A percentile compares a stretch with the other conserved stretches of the same genome.
Conservation (phyloP, 2,797 vertebrate species). For the Emys orbicularis region DNA sequence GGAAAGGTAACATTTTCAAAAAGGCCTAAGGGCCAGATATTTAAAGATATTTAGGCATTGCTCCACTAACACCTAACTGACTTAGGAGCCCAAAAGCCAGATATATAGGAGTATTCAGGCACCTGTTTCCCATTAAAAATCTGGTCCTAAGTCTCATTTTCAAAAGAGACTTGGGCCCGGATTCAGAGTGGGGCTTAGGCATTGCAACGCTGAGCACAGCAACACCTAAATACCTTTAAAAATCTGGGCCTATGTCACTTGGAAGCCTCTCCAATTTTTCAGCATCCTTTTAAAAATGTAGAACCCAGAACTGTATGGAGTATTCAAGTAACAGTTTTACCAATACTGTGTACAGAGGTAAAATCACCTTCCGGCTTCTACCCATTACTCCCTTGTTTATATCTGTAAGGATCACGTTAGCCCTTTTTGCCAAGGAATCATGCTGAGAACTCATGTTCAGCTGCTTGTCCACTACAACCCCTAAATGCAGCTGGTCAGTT, state of each 20-base stretch:
- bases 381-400: not conserved
- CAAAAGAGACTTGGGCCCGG: not conserved
- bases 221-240: not conserved
- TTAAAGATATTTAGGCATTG: not conserved
- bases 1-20: not conserved
- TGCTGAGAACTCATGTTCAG: not conserved
- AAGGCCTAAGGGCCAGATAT: not conserved
- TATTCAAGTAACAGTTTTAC: not conserved
- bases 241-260: not conserved
- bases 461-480: not conserved
- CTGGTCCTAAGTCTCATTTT: not conserved
- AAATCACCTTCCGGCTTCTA: not conserved
- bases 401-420: not conserved
- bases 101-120: not conserved
- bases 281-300: not conserved
- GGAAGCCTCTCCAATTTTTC: not conserved
- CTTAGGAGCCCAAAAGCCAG: not conserved
- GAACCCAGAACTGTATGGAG: not conserved
- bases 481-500: not conserved
- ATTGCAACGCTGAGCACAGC: not conserved
- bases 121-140: not conserved
- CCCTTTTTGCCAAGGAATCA: not conserved
- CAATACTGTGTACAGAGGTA: not conserved
- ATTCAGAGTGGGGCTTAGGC: not conserved
- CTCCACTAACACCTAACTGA: not conserved